These are phyloP conservation scores for Actinemys pallida DNA, from an alignment of 2,113 vertebrate genomes.

Conservation along the genomic window DNA sequence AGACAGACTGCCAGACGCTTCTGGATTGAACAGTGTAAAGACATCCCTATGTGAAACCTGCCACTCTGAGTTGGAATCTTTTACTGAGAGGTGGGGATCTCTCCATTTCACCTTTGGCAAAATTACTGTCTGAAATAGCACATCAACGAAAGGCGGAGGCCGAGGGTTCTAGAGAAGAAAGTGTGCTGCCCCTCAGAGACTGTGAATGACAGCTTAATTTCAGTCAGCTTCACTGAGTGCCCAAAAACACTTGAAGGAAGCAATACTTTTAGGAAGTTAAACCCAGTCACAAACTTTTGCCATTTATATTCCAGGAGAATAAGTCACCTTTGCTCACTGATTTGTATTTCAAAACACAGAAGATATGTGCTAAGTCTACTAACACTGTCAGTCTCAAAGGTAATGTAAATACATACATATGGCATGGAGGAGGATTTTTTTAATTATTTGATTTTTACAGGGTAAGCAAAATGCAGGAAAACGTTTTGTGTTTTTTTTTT, in stretches of 20 bases:
- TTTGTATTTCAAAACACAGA: slow-evolving; percentile 33
- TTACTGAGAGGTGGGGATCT: neutral
- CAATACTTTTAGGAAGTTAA: neutral
- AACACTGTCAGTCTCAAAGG: slow-evolving; percentile 43
- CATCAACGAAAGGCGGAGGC: neutral
- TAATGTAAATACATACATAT: slow-evolving; percentile 51
- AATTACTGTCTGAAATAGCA: neutral
- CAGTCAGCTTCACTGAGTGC: neutral
- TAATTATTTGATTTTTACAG: slow-evolving; percentile 47
- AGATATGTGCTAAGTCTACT: slow-evolving; percentile 30
- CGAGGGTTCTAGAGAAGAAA: neutral
- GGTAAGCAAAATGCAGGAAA: slow-evolving; percentile 49
- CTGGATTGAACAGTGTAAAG: neutral
- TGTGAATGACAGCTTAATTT: neutral
- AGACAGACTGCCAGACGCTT: neutral
- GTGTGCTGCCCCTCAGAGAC: neutral
- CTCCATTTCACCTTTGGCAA: neutral
- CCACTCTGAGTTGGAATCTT: neutral
- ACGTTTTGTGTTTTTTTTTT: fast-evolving
- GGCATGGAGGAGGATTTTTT: slow-evolving; percentile 35
- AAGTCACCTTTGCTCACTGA: neutral
- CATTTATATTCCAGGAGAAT: slow-evolving; percentile 28
- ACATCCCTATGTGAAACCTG: neutral
- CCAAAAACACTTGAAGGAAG: neutral
- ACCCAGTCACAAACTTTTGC: neutral